A percentile compares a stretch with the other conserved stretches of the same genome.
Evolutionary conservation across 2,797 vertebrate species (phyloP).

Genomic region (Pseudocheirus occidentalis): DNA sequence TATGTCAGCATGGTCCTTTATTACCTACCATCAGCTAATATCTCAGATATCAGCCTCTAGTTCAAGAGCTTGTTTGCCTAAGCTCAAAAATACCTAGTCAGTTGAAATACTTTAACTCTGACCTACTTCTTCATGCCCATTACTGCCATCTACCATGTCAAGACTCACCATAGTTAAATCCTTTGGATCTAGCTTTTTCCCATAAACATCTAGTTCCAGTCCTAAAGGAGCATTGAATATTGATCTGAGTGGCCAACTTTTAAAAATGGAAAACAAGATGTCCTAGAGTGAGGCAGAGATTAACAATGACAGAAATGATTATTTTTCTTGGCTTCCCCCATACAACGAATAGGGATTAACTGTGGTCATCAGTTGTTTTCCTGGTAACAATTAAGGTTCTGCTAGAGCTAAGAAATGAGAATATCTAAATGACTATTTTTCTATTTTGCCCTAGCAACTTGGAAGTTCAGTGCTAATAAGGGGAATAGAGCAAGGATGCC

Average conservation of each 20-base stretch:
- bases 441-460: constrained; percentile 76
- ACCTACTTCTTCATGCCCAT: not conserved
- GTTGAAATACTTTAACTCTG: not conserved
- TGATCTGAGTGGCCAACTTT: not conserved
- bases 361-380: constrained; percentile 46
- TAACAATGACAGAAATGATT: not conserved
- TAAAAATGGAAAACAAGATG: not conserved
- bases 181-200: not conserved
- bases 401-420: constrained; percentile 84
- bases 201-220: not conserved
- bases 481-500: constrained; percentile 71
- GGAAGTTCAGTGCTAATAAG: constrained; percentile 87
- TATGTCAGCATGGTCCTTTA: not conserved
- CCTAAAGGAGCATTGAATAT: not conserved
- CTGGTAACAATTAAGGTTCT: constrained; percentile 82
- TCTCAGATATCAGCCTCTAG: not conserved
- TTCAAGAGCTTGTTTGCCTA: not conserved
- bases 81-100: not conserved
- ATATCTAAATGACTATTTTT: constrained; percentile 80
- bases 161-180: not conserved
- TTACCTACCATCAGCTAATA: not conserved
- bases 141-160: not conserved
- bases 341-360: not conserved
- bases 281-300: constrained; percentile 6
- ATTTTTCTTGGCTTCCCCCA: constrained; percentile 9